Evolutionary conservation across 2,888 invertebrate species (phyloP).

Genomic region (Horisme vitalbata): DNA sequence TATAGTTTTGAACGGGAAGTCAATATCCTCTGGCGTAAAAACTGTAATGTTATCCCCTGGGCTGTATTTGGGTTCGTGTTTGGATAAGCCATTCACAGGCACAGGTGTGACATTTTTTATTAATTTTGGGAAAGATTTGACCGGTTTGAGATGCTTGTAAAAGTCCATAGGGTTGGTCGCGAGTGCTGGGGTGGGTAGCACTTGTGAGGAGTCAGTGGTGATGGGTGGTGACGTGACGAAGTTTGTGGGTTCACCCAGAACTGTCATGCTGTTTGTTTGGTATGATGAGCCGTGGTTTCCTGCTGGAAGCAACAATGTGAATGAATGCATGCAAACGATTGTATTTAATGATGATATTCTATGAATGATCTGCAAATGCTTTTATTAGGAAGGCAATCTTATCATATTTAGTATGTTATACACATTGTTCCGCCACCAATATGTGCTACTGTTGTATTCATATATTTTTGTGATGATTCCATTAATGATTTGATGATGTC

Average conservation of each 20-base stretch:
- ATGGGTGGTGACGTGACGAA: slow-evolving; percentile 60
- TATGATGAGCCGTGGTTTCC: slow-evolving; percentile 49
- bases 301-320: slow-evolving; percentile 71
- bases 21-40: slow-evolving; percentile 49
- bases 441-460: too few relatives aligned
- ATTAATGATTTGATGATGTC: too few relatives aligned
- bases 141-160: slow-evolving; percentile 51
- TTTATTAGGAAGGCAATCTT: too few relatives aligned
- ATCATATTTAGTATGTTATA: too few relatives aligned
- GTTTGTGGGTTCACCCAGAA: slow-evolving; percentile 44
- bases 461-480: too few relatives aligned
- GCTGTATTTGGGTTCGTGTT: slow-evolving; percentile 24
- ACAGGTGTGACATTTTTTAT: slow-evolving; percentile 44
- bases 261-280: slow-evolving; percentile 49
- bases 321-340: slow-evolving; percentile 49
- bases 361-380: too few relatives aligned
- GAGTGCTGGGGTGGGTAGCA: slow-evolving; percentile 44
- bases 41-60: slow-evolving; percentile 53
- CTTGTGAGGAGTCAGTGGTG: slow-evolving; percentile 41
- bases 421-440: too few relatives aligned
- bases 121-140: slow-evolving; percentile 52
- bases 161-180: slow-evolving; percentile 53
- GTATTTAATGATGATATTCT: too few relatives aligned
- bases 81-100: slow-evolving; percentile 15
- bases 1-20: slow-evolving; percentile 49